Evolutionary conservation across 2,888 invertebrate species (phyloP).

Genomic region (Nomada fucata): DNA sequence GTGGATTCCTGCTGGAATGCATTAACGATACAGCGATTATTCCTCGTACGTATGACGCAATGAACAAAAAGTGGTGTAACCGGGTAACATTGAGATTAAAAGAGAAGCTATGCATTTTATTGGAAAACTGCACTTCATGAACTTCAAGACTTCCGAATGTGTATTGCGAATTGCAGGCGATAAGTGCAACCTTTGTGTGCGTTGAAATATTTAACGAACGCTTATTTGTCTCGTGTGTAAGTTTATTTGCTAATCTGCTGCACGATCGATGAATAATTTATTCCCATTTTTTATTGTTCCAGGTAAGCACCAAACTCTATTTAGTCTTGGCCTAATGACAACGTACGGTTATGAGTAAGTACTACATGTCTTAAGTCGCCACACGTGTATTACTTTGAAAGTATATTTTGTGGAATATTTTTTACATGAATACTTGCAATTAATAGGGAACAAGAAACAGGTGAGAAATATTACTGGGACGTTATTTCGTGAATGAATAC

Average conservation of each 20-base stretch:
- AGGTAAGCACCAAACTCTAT: conserved; percentile 33
- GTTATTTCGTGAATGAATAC: too few relatives aligned
- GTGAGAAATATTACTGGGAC: too few relatives aligned
- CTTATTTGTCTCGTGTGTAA: too few relatives aligned
- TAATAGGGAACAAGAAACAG: too few relatives aligned
- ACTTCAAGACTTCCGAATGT: too few relatives aligned
- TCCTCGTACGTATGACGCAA: conserved; percentile 43
- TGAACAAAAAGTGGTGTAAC: conserved; percentile 39
- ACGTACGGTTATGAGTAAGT: conserved; percentile 22
- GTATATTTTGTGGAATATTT: too few relatives aligned
- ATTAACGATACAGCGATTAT: conserved; percentile 68
- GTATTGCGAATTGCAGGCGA: too few relatives aligned
- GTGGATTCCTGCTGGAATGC: conserved; percentile 65
- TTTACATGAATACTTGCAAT: too few relatives aligned
- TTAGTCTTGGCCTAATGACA: background rate
- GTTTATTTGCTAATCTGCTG: background rate
- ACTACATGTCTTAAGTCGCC: background rate
- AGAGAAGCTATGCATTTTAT: conserved; percentile 18
- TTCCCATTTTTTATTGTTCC: conserved; percentile 16
- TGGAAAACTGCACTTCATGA: background rate
- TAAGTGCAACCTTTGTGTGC: too few relatives aligned
- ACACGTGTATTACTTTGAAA: too few relatives aligned
- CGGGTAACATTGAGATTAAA: conserved; percentile 28
- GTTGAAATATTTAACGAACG: too few relatives aligned
- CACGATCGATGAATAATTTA: background rate